Conservation (phyloP, 2,797 vertebrate species). For the Cryptoprocta ferox region DNA sequence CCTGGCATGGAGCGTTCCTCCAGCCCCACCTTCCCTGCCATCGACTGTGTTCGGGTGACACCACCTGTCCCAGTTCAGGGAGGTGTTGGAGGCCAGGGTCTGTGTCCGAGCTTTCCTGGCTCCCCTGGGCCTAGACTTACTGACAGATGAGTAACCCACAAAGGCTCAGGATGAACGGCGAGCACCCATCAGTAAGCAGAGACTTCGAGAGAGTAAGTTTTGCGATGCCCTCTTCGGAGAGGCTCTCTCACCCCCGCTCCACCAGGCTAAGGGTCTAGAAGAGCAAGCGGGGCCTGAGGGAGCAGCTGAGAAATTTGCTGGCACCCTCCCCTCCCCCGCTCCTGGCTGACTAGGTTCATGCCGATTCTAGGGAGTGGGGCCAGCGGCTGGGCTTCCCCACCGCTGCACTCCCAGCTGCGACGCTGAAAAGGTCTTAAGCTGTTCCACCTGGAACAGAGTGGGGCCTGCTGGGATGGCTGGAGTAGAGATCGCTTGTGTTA, state of each 20-base stretch:
- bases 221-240: neutral
- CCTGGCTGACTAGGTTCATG: neutral
- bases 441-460: too few species aligned
- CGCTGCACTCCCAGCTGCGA: neutral
- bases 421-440: neutral
- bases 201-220: neutral
- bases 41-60: neutral
- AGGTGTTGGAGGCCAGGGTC: neutral
- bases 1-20: neutral
- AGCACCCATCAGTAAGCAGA: accelerated
- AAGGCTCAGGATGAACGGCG: neutral
- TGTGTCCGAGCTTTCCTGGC: neutral
- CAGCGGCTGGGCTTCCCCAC: neutral
- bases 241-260: neutral
- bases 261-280: neutral
- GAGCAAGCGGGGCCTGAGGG: neutral
- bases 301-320: neutral
- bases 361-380: neutral
- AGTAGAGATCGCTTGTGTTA: accelerated
- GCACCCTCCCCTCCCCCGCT: too few species aligned
- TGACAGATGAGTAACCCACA: neutral
- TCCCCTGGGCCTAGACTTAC: too few species aligned
- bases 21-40: neutral
- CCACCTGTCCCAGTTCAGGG: neutral
- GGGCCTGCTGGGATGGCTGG: too few species aligned